Evolutionary conservation across 2,888 invertebrate genomes (phyloP), one percentile per base, ranked within the genome.

Genomic region (Synergus itoensis): DNA sequence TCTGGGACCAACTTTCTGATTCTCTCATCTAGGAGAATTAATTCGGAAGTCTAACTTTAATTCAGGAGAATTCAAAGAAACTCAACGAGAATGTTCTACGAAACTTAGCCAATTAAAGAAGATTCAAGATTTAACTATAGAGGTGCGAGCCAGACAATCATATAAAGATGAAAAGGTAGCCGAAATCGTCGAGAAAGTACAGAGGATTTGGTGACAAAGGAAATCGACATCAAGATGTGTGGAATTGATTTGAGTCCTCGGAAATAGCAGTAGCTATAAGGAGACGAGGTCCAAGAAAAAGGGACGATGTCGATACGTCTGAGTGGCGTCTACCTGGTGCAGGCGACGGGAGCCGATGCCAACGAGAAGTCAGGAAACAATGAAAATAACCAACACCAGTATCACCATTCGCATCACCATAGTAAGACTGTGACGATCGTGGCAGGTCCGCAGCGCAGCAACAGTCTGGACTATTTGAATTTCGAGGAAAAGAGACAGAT

Each of bases 401-500:
- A 88, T 77, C 89, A 89, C 53, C 86, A 89, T 77, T 88, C 88
- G 63, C 88, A 88, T 65, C 86, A 87, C 62, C 79, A 89, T 76
- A 92, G 92, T 79, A 95, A 95, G 86, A 94, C 94, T 21, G 95
- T 95, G 80, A 95, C 95, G 77, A 95, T 95, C 43, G 95, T 95
- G 45, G 88, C 91, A 7, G 88, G 88, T 14, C 96, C 95, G 0
- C 96, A 96, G 88, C 93, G 96, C 89, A 97, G 97, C 93, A 96
- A 95, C 92, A 97, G 97, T 90, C 94, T 97, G 94, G 97, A 97
- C 94, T 96, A 97, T 93, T 94, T 98, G 80, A 97, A 98, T 93
- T 98, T 98, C 92, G 97, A 97, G 93, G 97, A 98, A 94, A 97
- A 97, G 92, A 94, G 97, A 88, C 97, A 97, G 93, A 93, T 98